Percentiles rank a stretch among this genome's conserved stretches.
These are phyloP conservation scores for Temnothorax rugatulus DNA, from an alignment of 2,888 invertebrate genomes.

Conservation along the genomic window DNA sequence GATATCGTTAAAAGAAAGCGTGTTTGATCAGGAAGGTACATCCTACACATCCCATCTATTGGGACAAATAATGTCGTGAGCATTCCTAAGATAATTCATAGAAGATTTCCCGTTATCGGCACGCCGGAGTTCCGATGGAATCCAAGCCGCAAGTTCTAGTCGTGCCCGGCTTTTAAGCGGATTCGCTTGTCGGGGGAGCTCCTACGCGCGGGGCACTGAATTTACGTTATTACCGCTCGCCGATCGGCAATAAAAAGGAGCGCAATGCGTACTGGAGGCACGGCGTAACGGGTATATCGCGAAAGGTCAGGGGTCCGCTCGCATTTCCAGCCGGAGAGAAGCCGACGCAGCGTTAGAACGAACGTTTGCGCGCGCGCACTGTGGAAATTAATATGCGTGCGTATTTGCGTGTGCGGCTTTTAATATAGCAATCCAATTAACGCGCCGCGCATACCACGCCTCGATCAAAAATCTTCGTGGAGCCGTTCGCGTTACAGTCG, in stretches of 20 bases:
- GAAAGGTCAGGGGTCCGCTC: constrained; percentile 78
- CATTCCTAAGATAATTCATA: constrained; percentile 60
- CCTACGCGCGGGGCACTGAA: constrained; percentile 61
- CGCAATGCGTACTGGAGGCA: constrained; percentile 76
- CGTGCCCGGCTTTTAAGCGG: constrained; percentile 66
- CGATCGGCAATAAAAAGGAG: constrained; percentile 76
- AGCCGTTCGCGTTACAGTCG: constrained; percentile 24
- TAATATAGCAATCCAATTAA: constrained; percentile 58
- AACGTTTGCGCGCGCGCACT: constrained; percentile 23
- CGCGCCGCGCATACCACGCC: constrained; percentile 31
- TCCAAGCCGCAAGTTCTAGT: constrained; percentile 62
- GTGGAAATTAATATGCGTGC: constrained; percentile 66
- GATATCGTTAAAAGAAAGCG: not conserved
- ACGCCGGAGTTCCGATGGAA: constrained; percentile 67
- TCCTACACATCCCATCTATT: constrained; percentile 42
- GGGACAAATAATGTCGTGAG: constrained; percentile 65
- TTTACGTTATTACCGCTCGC: constrained; percentile 76
- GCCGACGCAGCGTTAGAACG: constrained; percentile 48
- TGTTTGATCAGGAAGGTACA: constrained; percentile 42
- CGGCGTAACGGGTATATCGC: constrained; percentile 72
- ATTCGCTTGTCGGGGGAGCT: constrained; percentile 57
- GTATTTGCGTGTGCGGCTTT: constrained; percentile 49
- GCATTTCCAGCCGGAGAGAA: constrained; percentile 68
- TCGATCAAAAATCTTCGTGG: constrained; percentile 30
- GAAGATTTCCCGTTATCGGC: constrained; percentile 71